These are phyloP conservation scores for Phrynosoma platyrhinos DNA, from an alignment of 2,113 vertebrate species.

Conservation along the genomic window DNA sequence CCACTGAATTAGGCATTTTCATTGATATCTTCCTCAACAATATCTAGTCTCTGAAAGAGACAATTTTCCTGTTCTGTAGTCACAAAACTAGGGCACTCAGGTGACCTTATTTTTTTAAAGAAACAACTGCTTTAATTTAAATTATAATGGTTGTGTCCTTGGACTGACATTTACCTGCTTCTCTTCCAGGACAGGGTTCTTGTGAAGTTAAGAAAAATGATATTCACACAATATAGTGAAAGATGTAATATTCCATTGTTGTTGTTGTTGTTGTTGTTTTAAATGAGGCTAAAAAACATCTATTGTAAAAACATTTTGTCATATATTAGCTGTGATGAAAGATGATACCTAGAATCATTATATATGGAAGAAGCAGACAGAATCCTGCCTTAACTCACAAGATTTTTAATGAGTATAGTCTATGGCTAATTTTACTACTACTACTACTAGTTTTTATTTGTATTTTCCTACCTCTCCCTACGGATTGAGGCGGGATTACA, in stretches of 20 bases:
- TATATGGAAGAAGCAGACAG: too few species aligned
- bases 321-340: neutral
- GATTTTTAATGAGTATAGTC: neutral
- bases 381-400: neutral
- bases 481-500: too few species aligned
- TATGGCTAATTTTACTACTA: neutral
- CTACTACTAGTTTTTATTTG: too few species aligned
- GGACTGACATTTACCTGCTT: slow-evolving; percentile 45
- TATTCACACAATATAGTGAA: neutral
- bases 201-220: slow-evolving; percentile 13
- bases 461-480: too few species aligned
- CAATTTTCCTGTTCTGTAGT: slow-evolving; percentile 52
- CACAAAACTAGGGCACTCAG: slow-evolving; percentile 46
- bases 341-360: neutral
- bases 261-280: neutral
- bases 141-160: slow-evolving; percentile 28
- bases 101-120: slow-evolving; percentile 6
- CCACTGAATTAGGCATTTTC: slow-evolving; percentile 54
- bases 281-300: neutral
- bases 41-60: slow-evolving; percentile 56
- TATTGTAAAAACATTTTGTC: neutral
- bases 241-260: neutral
- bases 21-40: slow-evolving; percentile 65
- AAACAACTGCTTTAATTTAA: neutral
- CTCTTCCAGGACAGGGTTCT: slow-evolving; percentile 39